Evolutionary conservation across 1,140 invertebrate genomes (phyloP).

Genomic region (Drosophila sp.): DNA sequence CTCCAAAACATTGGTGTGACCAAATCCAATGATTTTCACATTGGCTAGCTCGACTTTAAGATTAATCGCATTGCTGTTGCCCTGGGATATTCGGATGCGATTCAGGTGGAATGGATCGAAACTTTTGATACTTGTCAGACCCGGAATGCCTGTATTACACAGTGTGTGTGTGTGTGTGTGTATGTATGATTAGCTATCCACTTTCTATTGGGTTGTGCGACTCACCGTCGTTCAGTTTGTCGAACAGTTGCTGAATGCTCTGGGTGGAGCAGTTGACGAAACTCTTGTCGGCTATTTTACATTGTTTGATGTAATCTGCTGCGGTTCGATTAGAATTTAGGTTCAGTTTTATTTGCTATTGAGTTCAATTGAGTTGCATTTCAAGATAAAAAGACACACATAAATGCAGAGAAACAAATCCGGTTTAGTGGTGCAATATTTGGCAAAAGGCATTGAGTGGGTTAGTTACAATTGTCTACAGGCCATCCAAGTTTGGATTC

Average conservation of each 20-base stretch:
- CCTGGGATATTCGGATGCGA: conserved; percentile 88
- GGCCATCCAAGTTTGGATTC: background rate
- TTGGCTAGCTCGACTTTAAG: conserved; percentile 88
- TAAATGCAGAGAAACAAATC: conserved; percentile 66
- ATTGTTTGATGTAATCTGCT: conserved; percentile 88
- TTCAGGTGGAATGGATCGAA: conserved; percentile 88
- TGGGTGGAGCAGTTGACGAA: conserved; percentile 88
- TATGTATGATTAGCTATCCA: background rate
- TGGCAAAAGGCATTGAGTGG: conserved; percentile 48
- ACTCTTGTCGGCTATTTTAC: conserved; percentile 87
- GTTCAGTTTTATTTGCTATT: conserved; percentile 21
- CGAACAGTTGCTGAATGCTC: conserved; percentile 88
- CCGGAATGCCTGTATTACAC: conserved; percentile 71
- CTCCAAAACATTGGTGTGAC: conserved; percentile 87
- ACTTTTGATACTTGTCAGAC: conserved; percentile 85
- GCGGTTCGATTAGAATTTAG: conserved; percentile 83
- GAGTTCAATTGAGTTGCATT: conserved; percentile 49
- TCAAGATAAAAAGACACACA: conserved; percentile 49
- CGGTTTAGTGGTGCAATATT: conserved; percentile 74
- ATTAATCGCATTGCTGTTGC: conserved; percentile 88
- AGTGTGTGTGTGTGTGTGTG: background rate
- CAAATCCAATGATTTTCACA: conserved; percentile 87
- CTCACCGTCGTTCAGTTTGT: conserved; percentile 86
- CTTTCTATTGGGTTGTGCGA: background rate
- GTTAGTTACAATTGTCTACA: conserved; percentile 65